Evolutionary conservation across 2,888 invertebrate genomes (phyloP), one percentile per base, ranked within the genome.

Genomic region (Xestobium rufovillosum): DNA sequence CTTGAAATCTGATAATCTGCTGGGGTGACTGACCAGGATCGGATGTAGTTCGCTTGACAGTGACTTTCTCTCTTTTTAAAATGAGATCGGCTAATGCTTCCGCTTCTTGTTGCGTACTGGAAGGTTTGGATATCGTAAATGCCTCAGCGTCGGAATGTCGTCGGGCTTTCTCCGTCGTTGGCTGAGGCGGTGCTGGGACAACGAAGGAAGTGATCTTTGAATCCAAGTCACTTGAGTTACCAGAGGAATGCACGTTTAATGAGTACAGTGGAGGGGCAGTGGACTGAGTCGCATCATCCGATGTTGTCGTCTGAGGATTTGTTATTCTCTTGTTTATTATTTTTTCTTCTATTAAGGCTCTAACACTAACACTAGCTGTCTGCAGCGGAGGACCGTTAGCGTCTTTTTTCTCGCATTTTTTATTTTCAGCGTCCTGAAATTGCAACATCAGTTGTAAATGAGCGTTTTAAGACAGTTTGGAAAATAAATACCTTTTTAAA

Each of bases 291-390:
- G 58, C 48, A 40, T 46, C 39, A 39, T 47, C 39, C 38, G 52
- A 41, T 29, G 48, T 41, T 39, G 55, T 49, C 11, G 60, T 56
- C 27, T 56, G 59, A 8, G 44, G 34, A 36, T 45, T 45, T 27
- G 80, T 79, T 35, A 69, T 76, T 53, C 90, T 72, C 51, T 89
- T 87, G 61, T 85, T 90, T 51, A 90, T 91, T 48, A 91, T 91
- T 66, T 91, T 91, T 63, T 91, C 91, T 67, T 90, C 90, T 49
- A 91, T 91, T 29, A 91, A 73, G 6, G 91, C 90, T 41, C 91
- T 72, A 3, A 91, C 89, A 40, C 88, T 89, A 43, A 89, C 84
- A 47, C 89, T 90, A 3, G 89, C 90, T n/a, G 91, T 91, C 69
- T 90, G 89, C 44, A 91, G 65, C 0, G 90, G 89, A 3, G 89